A percentile compares a stretch with the other conserved stretches of the same genome.
Evolutionary conservation across 1,140 invertebrate species (phyloP).

Genomic region (Bombus sylvicola): DNA sequence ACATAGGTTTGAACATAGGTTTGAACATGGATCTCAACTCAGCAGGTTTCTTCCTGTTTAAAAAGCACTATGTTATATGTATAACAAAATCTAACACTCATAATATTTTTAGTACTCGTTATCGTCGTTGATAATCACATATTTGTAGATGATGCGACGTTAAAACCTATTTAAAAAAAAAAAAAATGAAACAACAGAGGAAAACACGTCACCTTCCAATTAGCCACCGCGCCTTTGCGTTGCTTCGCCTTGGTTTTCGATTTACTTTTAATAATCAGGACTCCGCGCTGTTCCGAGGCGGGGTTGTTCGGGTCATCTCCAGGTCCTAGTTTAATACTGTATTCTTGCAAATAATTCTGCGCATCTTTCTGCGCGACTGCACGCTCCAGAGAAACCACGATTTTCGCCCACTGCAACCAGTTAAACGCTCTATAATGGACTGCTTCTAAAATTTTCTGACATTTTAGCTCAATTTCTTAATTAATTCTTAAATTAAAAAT

Average conservation of each 20-base stretch:
- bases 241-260: constrained; percentile 98
- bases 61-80: too few relatives aligned
- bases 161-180: too few relatives aligned
- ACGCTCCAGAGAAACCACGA: constrained; percentile 96
- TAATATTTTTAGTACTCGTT: too few relatives aligned
- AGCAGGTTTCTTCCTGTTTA: too few relatives aligned
- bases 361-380: constrained; percentile 95
- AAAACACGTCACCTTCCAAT: constrained; percentile 94
- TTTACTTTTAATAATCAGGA: constrained; percentile 99
- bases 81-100: too few relatives aligned
- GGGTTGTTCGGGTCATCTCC: constrained; percentile 88
- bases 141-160: too few relatives aligned
- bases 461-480: background rate
- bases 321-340: constrained; percentile 95
- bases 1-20: background rate
- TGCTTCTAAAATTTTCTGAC: background rate
- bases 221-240: constrained; percentile 96
- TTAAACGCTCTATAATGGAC: constrained; percentile 3
- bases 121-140: too few relatives aligned
- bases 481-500: background rate
- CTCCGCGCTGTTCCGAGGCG: constrained; percentile 92
- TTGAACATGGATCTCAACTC: too few relatives aligned
- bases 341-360: constrained; percentile 95
- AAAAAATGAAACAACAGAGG: background rate
- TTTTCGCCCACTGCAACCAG: constrained; percentile 95